Conservation (phyloP, 2,797 vertebrate species). For the Varecia variegata region DNA sequence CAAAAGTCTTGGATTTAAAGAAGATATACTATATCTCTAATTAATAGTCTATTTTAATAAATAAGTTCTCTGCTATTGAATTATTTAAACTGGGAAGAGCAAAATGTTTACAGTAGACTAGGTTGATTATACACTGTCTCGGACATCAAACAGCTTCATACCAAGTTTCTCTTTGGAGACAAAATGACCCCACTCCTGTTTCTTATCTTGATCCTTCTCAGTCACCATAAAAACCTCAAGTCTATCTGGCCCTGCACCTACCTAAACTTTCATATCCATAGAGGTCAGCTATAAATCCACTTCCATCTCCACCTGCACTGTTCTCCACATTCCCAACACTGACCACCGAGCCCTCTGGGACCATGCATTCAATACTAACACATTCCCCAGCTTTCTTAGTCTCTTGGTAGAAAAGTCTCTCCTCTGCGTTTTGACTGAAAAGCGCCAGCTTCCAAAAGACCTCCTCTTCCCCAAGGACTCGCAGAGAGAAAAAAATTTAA, state of each 20-base stretch:
- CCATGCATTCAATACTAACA: background rate
- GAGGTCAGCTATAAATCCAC: background rate
- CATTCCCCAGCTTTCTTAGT: background rate
- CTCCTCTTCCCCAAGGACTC: background rate
- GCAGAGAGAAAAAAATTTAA: background rate
- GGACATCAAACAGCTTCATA: conserved; percentile 11
- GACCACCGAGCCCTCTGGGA: background rate
- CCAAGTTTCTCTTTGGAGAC: conserved; percentile 35
- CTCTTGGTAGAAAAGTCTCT: background rate
- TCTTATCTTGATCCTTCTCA: background rate
- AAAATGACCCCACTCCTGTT: background rate
- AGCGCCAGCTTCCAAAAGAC: background rate
- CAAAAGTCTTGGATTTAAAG: conserved; percentile 6
- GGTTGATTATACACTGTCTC: background rate
- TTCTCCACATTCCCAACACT: background rate
- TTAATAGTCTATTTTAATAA: conserved; percentile 41
- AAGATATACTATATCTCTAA: conserved; percentile 5
- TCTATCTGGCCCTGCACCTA: background rate
- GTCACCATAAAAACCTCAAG: conserved; percentile 19
- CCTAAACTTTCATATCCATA: background rate
- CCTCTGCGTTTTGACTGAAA: conserved; percentile 7
- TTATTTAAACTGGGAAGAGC: conserved; percentile 39
- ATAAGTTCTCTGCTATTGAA: background rate
- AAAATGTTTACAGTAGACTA: conserved; percentile 30
- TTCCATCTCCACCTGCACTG: background rate